Percentiles rank a stretch among this genome's conserved stretches.
Evolutionary conservation across 2,888 invertebrate genomes (phyloP).

Genomic region (Thymelicus sylvestris): DNA sequence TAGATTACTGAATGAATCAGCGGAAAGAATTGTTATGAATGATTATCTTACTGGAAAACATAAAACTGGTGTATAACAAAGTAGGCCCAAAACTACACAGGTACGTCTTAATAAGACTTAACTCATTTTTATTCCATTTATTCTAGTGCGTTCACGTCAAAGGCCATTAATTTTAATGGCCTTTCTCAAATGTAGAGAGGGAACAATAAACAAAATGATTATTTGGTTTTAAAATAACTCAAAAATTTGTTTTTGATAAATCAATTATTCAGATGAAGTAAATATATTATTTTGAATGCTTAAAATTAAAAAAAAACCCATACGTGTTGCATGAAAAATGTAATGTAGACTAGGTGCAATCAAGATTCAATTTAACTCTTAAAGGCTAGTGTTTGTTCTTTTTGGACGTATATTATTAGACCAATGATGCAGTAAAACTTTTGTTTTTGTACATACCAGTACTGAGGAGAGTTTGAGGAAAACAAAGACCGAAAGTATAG

Average conservation of each 20-base stretch:
- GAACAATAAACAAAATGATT: no score
- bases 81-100: no score
- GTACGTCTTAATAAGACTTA: no score
- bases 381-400: constrained; percentile 19
- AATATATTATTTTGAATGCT: no score
- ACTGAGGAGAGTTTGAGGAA: constrained; percentile 33
- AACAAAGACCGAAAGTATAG: constrained; percentile 39
- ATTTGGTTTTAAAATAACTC: no score
- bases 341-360: not conserved
- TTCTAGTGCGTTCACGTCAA: not conserved
- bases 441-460: constrained; percentile 41
- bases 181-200: not conserved
- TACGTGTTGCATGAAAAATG: no score
- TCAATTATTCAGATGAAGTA: no score
- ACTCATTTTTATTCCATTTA: no score
- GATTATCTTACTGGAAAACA: constrained; percentile 7
- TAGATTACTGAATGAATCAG: constrained; percentile 27
- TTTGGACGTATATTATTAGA: constrained; percentile 17
- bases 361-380: constrained; percentile 11
- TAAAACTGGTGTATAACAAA: not conserved
- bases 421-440: constrained; percentile 10
- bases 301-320: no score
- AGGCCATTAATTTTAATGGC: not conserved
- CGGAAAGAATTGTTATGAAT: constrained; percentile 8
- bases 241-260: no score